Evolutionary conservation across 2,888 invertebrate genomes (phyloP).

Genomic region (Calliscelio sp.): DNA sequence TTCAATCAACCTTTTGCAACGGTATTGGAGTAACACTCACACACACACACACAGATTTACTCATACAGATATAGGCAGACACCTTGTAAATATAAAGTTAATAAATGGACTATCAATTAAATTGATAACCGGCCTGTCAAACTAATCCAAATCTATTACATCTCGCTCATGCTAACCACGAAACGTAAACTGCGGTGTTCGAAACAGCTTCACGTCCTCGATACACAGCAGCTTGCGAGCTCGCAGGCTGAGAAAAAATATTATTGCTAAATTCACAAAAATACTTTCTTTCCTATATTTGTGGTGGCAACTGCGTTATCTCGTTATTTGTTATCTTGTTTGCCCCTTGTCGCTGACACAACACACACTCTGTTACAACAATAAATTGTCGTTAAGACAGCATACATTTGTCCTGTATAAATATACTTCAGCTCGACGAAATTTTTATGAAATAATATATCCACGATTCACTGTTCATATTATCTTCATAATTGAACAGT

Average conservation of each 20-base stretch:
- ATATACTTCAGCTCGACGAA: too few relatives aligned
- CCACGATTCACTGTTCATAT: too few relatives aligned
- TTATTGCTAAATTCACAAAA: conserved; percentile 32
- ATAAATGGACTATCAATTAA: conserved; percentile 42
- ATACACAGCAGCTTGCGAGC: conserved; percentile 11
- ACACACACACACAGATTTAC: too few relatives aligned
- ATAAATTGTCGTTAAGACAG: too few relatives aligned
- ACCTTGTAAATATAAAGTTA: conserved; percentile 9
- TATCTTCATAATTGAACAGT: neutral
- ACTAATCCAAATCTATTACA: conserved; percentile 54
- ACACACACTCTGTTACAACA: conserved; percentile 21
- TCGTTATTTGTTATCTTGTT: conserved; percentile 35
- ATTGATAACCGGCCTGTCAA: conserved; percentile 44
- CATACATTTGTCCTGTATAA: too few relatives aligned
- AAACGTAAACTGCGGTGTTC: conserved; percentile 40
- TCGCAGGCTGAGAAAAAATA: conserved; percentile 12
- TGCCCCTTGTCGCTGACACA: neutral
- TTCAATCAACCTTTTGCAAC: too few relatives aligned
- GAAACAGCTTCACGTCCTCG: conserved; percentile 29
- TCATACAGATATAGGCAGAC: too few relatives aligned
- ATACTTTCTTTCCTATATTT: neutral
- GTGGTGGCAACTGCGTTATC: conserved; percentile 45
- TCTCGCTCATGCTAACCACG: conserved; percentile 32
- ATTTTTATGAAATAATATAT: neutral
- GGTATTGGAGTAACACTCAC: too few relatives aligned